These are phyloP conservation scores for Machimus rusticus DNA, from an alignment of 2,888 invertebrate species.

Conservation along the genomic window DNA sequence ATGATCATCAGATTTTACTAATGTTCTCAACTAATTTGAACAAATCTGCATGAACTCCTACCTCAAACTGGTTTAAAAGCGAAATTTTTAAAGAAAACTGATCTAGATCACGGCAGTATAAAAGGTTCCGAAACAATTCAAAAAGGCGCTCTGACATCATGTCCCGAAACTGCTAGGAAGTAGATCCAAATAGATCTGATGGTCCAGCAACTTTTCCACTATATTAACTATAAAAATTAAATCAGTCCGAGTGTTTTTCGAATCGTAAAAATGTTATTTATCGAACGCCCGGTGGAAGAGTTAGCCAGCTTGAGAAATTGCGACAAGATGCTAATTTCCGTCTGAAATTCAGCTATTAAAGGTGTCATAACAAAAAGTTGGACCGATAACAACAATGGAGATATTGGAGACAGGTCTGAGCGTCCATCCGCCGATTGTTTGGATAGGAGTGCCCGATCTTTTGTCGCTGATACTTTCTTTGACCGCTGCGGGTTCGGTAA, in stretches of 20 bases:
- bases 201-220: neutral
- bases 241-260: neutral
- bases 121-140: neutral
- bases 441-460: neutral
- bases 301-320: neutral
- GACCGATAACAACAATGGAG: neutral
- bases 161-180: neutral
- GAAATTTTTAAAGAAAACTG: neutral
- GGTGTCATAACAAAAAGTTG: neutral
- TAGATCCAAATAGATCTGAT: neutral
- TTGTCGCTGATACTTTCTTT: conserved; percentile 1
- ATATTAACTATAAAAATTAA: neutral
- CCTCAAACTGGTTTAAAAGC: neutral
- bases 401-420: neutral
- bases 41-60: neutral
- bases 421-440: neutral
- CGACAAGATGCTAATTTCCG: neutral
- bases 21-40: neutral
- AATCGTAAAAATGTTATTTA: neutral
- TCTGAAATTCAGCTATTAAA: neutral
- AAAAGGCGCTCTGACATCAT: neutral
- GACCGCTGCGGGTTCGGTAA: neutral
- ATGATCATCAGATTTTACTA: neutral
- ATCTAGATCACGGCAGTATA: neutral
- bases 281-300: neutral